A percentile compares a stretch with the other conserved stretches of the same genome.
phyloP scores from a whole-genome alignment of 2,113 vertebrate genomes.

The Macrotus californicus region DNA sequence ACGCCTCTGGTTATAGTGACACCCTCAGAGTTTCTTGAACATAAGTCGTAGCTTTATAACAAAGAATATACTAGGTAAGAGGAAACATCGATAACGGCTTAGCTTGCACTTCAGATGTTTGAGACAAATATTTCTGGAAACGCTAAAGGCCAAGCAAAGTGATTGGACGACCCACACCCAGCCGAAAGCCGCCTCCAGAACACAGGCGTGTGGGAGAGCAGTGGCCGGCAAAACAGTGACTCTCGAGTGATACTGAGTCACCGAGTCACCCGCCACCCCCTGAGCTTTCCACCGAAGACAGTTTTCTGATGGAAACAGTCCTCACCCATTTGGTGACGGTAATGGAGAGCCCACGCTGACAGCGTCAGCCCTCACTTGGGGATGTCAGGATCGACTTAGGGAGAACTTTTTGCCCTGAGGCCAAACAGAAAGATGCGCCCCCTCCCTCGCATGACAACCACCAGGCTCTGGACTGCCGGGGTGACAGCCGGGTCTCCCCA shows the following conservation, averaged over 20 bases:
- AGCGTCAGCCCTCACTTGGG: background rate
- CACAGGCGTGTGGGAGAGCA: no score
- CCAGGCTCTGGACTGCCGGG: fast-evolving
- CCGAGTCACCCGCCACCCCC: fast-evolving
- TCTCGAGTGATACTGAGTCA: fast-evolving
- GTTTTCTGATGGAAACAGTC: background rate
- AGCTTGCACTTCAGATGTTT: fast-evolving
- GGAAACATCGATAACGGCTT: fast-evolving
- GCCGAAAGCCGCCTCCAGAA: fast-evolving
- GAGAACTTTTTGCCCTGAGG: background rate
- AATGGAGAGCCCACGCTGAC: fast-evolving
- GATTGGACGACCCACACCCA: fast-evolving
- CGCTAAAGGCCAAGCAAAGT: fast-evolving
- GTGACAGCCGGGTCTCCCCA: fast-evolving
- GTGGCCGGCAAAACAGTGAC: fast-evolving
- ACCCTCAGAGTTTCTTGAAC: no score
- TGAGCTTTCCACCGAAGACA: background rate
- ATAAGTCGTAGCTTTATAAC: background rate
- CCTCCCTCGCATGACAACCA: fast-evolving
- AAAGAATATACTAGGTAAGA: background rate
- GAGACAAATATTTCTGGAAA: background rate
- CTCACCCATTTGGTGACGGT: background rate
- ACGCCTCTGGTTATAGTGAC: background rate
- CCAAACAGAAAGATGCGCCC: fast-evolving
- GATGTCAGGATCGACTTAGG: background rate